Evolutionary conservation across 2,888 invertebrate genomes (phyloP), one percentile per base, ranked within the genome.

Genomic region (Choreutis nemorana): DNA sequence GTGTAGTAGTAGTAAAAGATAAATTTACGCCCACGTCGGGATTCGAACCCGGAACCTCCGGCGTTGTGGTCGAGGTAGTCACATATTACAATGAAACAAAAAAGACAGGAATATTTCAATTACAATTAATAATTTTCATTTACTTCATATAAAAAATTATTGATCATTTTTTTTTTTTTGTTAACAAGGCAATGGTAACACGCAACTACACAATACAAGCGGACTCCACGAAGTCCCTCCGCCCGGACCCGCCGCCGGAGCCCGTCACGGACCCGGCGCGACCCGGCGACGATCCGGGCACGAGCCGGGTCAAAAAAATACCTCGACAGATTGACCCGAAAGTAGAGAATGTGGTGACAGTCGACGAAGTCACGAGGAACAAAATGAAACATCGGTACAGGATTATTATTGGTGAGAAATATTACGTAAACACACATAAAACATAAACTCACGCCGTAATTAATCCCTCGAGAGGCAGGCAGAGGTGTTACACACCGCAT

Each of bases 371-470:
- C 1, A 79, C 79, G 0, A 60, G 83, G 23, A 81, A 82, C 32
- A 80, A 82, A 39, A 79, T 77, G 50, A 80, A 79, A 27, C 72
- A 81, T 32, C 62, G 83, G n/a, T 68, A 81, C 30, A 73, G 79
- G 40, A 65, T 80, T 33, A 65, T 80, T 34, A 72, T 80, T 36
- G 79, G 79, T 77, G 14, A 60, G 61, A 42, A 1, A 9, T 31
- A n/a, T n/a, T n/a, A n/a, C n/a, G n/a, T n/a, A n/a, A n/a, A n/a
- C n/a, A n/a, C n/a, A n/a, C n/a, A n/a, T n/a, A n/a, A n/a, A n/a
- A n/a, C n/a, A n/a, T n/a, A n/a, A n/a, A n/a, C n/a, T n/a, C n/a
- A n/a, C n/a, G n/a, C n/a, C n/a, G n/a, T n/a, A n/a, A n/a, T n/a
- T n/a, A n/a, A n/a, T n/a, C n/a, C n/a, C n/a, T n/a, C n/a, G n/a